Percentiles rank a stretch among this genome's conserved stretches.
Conservation (phyloP, 2,113 vertebrate genomes). For the Elephantulus edwardii region DNA sequence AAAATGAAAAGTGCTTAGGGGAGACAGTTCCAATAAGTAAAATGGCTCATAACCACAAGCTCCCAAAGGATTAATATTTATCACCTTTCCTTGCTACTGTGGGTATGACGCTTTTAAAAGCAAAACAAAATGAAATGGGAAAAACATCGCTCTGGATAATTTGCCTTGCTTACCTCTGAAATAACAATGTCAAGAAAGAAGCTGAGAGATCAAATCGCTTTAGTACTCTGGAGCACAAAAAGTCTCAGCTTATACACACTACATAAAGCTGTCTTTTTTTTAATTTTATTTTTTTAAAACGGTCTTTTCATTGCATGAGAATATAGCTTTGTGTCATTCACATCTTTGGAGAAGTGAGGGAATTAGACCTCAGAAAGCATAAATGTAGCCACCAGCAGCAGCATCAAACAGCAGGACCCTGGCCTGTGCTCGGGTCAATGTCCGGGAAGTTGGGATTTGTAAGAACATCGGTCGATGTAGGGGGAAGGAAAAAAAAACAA, state of each 20-base stretch:
- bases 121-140: conserved; percentile 46
- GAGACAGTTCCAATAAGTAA: conserved; percentile 33
- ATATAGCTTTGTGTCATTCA: not conserved
- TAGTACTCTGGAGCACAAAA: not conserved
- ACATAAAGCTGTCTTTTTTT: not conserved
- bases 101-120: not conserved
- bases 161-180: conserved; percentile 21
- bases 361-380: not conserved
- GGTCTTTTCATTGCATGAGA: not conserved
- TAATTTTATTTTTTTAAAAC: too few species aligned
- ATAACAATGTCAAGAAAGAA: conserved; percentile 1
- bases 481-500: not conserved
- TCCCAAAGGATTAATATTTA: conserved; percentile 35
- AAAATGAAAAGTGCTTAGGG: conserved; percentile 46
- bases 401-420: not conserved
- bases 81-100: not conserved
- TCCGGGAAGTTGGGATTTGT: not conserved
- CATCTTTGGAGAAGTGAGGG: not conserved
- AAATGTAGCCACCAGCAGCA: not conserved
- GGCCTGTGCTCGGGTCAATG: not conserved
- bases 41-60: not conserved
- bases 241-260: not conserved
- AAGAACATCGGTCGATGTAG: not conserved
- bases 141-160: not conserved
- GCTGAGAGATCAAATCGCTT: not conserved